phyloP scores from a whole-genome alignment of 2,797 vertebrate species.

The Chaetodon trifasciatus region DNA sequence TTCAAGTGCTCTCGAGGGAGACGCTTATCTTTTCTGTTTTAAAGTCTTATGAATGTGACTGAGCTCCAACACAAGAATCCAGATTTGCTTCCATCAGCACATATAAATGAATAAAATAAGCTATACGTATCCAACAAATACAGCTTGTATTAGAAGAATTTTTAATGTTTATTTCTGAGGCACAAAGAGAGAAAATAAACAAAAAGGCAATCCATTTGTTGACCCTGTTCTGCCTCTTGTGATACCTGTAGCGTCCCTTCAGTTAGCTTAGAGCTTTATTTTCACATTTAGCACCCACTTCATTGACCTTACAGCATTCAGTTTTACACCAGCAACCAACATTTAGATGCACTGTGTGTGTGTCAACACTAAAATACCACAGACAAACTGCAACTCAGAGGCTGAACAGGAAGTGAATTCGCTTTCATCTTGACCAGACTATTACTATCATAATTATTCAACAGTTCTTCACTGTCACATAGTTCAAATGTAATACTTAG shows the following conservation, averaged over 20 bases:
- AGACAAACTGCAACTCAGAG: constrained; percentile 37
- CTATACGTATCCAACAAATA: background rate
- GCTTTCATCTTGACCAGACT: constrained; percentile 36
- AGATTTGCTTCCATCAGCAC: background rate
- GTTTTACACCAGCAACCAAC: constrained; percentile 51
- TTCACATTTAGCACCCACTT: constrained; percentile 70
- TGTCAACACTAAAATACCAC: constrained; percentile 40
- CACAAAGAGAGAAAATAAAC: constrained; percentile 63
- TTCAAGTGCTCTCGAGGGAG: background rate
- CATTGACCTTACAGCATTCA: constrained; percentile 47
- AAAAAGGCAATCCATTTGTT: constrained; percentile 59
- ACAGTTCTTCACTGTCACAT: constrained; percentile 43
- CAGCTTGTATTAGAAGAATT: constrained; percentile 28
- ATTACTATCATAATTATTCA: constrained; percentile 43
- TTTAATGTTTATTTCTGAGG: constrained; percentile 76
- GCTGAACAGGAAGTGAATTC: constrained; percentile 18
- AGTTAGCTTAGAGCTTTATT: constrained; percentile 56
- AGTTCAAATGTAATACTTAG: constrained; percentile 36
- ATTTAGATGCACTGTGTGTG: constrained; percentile 13
- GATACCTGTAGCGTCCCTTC: constrained; percentile 49
- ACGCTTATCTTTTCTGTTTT: background rate
- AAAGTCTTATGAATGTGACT: background rate
- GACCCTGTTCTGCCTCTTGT: constrained; percentile 31
- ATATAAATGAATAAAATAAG: background rate
- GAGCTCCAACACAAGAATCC: background rate